Conservation (phyloP, 2,888 invertebrate genomes). For the Aquatica leii region DNA sequence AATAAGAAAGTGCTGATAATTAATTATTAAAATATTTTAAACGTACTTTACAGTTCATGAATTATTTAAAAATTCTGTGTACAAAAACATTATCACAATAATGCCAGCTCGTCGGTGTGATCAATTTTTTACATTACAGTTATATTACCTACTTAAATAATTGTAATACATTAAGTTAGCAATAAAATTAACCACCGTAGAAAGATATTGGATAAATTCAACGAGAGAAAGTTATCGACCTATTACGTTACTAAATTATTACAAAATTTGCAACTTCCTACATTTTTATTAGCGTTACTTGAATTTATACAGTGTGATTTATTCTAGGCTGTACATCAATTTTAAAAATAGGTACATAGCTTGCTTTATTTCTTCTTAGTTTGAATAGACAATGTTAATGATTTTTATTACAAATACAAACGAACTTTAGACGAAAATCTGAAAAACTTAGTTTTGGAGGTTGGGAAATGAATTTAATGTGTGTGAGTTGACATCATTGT, state of each 20-base stretch:
- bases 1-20: conserved; percentile 4
- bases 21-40: conserved; percentile 10
- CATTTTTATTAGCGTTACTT: no score
- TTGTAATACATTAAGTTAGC: no score
- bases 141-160: neutral
- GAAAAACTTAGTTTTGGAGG: no score
- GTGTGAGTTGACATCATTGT: no score
- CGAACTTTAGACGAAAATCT: no score
- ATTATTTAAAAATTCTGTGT: conserved; percentile 1
- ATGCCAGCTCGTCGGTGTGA: neutral
- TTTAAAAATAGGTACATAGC: neutral
- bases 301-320: no score
- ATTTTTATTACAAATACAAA: no score
- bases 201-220: neutral
- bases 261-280: neutral
- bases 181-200: no score
- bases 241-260: neutral
- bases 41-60: conserved; percentile 5
- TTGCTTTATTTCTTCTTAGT: no score
- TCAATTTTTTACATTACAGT: neutral
- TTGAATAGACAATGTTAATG: no score
- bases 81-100: neutral
- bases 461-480: no score
- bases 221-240: conserved; percentile 6
- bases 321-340: no score